Base-by-base conservation (phyloP, 2,888 invertebrate genomes). In the Spodoptera littoralis region DNA sequence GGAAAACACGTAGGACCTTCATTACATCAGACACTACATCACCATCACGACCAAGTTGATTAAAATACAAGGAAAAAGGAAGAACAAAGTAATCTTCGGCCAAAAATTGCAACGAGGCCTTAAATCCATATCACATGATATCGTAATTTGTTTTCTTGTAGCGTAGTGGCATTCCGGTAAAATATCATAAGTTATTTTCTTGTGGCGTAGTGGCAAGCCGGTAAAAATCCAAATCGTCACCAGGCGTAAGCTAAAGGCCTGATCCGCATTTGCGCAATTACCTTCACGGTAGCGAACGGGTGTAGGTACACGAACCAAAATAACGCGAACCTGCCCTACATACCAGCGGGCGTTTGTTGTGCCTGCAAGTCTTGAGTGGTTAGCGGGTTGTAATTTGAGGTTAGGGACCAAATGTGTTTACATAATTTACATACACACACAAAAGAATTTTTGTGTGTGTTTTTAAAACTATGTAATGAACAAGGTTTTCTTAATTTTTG, bases 281-380 rank as follows among this genome's bases (percentile, higher is more conserved):
- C 83, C 81, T 74, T 73, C 65, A 76, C 78, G 59, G 62, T 63
- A 48, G 77, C 69, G 66, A 22, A 24, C 60, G 64, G 52, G 71
- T 54, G 79, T 46, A 64, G 64, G 55, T 71, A 71, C 77, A 70
- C 66, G 78, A 76, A 82, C 82, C 76, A 81, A 82, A 82, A 82
- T 82, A 81, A 80, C 80, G 68, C 41, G 70, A 70, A 71, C 76
- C 81, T 73, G 81, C 70, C 82, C 82, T 80, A 82, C 74, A 81
- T 82, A 76, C 71, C 69, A 55, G 52, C 49, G 27, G 44, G 47
- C 27, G 59, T 51, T 59, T 65, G 60, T 58, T 64, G 48, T 54
- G 51, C 30, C 11, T 43, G 0, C 65, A 70, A 68, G 58, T 44
- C 13, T 48, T 1, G n/a, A 66, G 60, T 49, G 44, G 5, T 1